Evolutionary conservation across 1,140 invertebrate genomes (phyloP), one percentile per base, ranked within the genome.

Genomic region (Scaptodrosophila lebanonensis): DNA sequence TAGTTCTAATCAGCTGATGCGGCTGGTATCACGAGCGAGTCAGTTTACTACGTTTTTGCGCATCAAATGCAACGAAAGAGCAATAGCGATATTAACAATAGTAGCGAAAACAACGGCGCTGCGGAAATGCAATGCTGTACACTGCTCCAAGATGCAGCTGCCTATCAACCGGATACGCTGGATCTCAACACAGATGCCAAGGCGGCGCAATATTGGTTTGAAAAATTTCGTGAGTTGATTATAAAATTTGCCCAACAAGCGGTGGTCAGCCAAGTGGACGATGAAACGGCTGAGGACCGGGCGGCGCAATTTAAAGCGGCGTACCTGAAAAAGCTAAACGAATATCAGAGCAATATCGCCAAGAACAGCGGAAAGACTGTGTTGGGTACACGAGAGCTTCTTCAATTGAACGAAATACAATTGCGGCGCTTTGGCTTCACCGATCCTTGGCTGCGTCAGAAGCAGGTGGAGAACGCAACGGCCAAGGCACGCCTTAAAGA

Each of bases 331-430:
- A 89, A 95, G 67, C 86, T 98, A 32, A 91, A 93, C 71, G 84
- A 93, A 93, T 82, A 89, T 96, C 29, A 91, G 91, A 59, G 54
- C 1, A 77, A 83, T 27, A 60, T 66, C n/a, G 38, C 95, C 94
- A 62, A 91, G 91, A 95, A 96, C 90, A 91, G 92, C 89, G 85
- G 56, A 42, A 82, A 75, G 6, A 36, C 66, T 1, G 50, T 83
- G 3, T 50, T 82, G 8, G 66, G 73, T 54, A 95, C 98, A 51
- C 88, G 97, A 85, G 93, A 93, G 83, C 88, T 99, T 50, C 88
- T 99, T 47, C 96, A 98, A 85, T 93, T 96, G 38, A 95, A 97
- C 77, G 95, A 97, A 88, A 95, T 95, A 83, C 95, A 92, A 85
- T 90, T 98, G 77, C 91, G 93, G 66, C 93, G 96, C 77, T 96